Evolutionary conservation across 2,113 vertebrate genomes (phyloP).

Genomic region (Mesembrinibis cayennensis): DNA sequence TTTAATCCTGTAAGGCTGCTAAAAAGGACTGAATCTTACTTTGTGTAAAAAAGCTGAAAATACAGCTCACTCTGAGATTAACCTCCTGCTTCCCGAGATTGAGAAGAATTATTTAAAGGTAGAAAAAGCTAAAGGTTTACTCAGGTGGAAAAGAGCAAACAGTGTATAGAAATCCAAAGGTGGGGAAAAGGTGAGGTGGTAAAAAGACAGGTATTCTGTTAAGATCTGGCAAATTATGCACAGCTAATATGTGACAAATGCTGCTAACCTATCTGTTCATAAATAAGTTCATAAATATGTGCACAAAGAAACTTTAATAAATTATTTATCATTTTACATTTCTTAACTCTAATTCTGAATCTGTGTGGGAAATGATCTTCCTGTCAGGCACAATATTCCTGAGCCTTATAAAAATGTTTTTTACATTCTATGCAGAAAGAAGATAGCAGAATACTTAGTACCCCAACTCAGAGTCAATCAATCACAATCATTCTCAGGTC

Average conservation of each 20-base stretch:
- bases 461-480: not conserved
- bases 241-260: not conserved
- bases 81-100: not conserved
- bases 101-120: not conserved
- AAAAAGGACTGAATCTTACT: not conserved
- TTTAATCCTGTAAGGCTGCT: slow-evolving; percentile 13
- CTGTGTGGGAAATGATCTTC: not conserved
- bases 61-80: not conserved
- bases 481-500: not conserved
- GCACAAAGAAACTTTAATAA: not conserved
- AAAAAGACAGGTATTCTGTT: not conserved
- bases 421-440: not conserved
- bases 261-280: not conserved
- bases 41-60: not conserved
- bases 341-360: not conserved
- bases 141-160: not conserved
- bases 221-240: not conserved
- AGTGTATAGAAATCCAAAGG: not conserved
- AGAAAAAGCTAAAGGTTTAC: not conserved
- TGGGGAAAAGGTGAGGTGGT: not conserved
- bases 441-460: not conserved
- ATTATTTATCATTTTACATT: not conserved
- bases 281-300: not conserved
- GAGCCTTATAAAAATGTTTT: not conserved
- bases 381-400: not conserved